Percentiles rank a stretch among this genome's conserved stretches.
Conservation (phyloP, 2,113 vertebrate genomes). For the Heptranchias perlo region DNA sequence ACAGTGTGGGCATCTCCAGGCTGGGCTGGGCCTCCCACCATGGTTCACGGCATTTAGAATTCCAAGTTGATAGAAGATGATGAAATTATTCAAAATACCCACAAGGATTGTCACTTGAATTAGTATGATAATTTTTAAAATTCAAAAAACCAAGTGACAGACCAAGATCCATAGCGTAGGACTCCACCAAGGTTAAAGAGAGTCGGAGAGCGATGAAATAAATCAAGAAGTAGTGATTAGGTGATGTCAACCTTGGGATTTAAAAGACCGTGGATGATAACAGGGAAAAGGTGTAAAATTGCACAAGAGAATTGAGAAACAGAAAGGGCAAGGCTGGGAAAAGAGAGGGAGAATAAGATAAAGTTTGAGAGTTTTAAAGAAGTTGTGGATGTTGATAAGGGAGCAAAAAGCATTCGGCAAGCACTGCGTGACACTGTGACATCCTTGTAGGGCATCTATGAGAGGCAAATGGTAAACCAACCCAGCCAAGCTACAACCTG, state of each 20-base stretch:
- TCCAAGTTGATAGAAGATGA: neutral
- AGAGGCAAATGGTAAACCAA: too few relatives aligned
- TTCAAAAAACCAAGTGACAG: neutral
- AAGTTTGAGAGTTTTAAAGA: too few relatives aligned
- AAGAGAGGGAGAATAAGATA: neutral
- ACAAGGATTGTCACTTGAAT: neutral
- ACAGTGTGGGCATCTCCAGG: neutral
- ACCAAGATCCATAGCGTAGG: neutral
- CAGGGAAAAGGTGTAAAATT: neutral
- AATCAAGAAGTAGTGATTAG: neutral
- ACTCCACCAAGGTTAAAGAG: neutral
- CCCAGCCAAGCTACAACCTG: too few relatives aligned
- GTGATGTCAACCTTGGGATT: neutral
- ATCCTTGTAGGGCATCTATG: neutral
- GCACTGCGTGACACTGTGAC: neutral
- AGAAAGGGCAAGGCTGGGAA: neutral
- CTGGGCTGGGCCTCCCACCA: neutral
- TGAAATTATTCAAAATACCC: neutral
- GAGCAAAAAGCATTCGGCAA: neutral
- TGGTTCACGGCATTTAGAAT: neutral
- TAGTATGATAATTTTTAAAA: neutral
- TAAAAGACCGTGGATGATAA: neutral
- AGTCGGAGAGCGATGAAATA: neutral
- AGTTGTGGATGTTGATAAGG: too few relatives aligned
- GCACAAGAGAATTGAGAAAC: neutral